Evolutionary conservation across 2,888 invertebrate genomes (phyloP), one percentile per base, ranked within the genome.

Genomic region (Stegana nigrithorax): DNA sequence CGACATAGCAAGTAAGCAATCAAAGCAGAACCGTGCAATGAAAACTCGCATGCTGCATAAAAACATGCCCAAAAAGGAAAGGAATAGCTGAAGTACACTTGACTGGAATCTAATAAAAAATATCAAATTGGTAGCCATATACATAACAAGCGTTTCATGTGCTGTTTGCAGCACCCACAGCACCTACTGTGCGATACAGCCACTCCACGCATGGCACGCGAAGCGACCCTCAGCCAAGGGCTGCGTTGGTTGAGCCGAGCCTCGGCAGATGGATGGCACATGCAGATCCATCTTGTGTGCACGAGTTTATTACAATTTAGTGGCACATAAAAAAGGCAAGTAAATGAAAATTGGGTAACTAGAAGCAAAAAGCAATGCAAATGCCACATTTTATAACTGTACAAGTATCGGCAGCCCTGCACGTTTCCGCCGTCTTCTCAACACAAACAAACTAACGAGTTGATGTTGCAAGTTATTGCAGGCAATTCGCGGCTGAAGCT

Each of bases 381-480:
- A n/a, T n/a, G n/a, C n/a, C n/a, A n/a, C n/a, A n/a, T n/a, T n/a
- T n/a, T n/a, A n/a, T n/a, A n/a, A n/a, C n/a, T n/a, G n/a, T n/a
- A n/a, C n/a, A n/a, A n/a, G n/a, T n/a, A n/a, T n/a, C n/a, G n/a
- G n/a, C n/a, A n/a, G n/a, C n/a, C n/a, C n/a, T n/a, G n/a, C n/a
- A n/a, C n/a, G n/a, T n/a, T n/a, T n/a, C n/a, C n/a, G n/a, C n/a
- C n/a, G n/a, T n/a, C n/a, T n/a, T n/a, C n/a, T n/a, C 51, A 21
- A 36, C 57, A 64, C 19, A 36, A 50, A 14, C 59, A 50, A 42
- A 59, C 69, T 72, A 78, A 68, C 73, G 73, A 66, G 67, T 71
- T 79, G 66, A 67, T 68, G 61, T 67, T 67, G 68, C 74, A 68
- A 72, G 72, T 70, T 68, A 68, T 66, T 63, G 66, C 79, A 65